These are phyloP conservation scores for Melanerpes formicivorus DNA, from an alignment of 2,113 vertebrate species.

Conservation along the genomic window DNA sequence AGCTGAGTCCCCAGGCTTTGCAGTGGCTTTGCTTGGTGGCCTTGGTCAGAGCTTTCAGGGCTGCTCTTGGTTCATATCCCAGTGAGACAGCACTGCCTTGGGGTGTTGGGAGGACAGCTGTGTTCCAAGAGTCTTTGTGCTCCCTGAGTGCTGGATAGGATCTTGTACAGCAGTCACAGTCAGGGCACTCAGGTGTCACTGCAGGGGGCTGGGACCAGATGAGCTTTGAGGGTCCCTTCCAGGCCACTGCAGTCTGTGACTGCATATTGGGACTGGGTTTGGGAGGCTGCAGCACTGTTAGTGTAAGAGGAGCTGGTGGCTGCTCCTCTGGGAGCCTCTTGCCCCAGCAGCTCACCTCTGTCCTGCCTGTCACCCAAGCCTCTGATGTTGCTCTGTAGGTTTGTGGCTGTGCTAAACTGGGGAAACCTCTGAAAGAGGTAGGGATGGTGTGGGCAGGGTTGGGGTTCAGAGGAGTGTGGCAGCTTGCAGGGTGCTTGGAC, in stretches of 20 bases:
- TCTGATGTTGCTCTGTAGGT: not conserved
- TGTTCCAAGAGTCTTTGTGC: too few relatives aligned
- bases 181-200: too few relatives aligned
- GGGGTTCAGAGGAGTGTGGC: not conserved
- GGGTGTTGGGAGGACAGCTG: not conserved
- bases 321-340: not conserved
- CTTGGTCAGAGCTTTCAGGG: not conserved
- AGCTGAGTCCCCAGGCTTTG: not conserved
- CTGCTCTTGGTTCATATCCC: not conserved
- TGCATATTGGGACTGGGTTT: not conserved
- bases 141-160: too few relatives aligned
- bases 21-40: not conserved
- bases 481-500: accelerated
- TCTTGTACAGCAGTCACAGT: too few relatives aligned
- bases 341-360: not conserved
- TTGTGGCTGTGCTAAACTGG: not conserved
- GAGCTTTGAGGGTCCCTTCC: too few relatives aligned
- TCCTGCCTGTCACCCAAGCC: not conserved
- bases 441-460: not conserved
- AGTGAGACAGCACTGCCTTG: not conserved
- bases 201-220: too few relatives aligned
- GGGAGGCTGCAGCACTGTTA: not conserved
- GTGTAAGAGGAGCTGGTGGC: not conserved
- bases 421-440: not conserved
- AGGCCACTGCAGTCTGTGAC: too few relatives aligned